phyloP scores from a whole-genome alignment of 2,113 vertebrate genomes.

The Chunga burmeisteri region DNA sequence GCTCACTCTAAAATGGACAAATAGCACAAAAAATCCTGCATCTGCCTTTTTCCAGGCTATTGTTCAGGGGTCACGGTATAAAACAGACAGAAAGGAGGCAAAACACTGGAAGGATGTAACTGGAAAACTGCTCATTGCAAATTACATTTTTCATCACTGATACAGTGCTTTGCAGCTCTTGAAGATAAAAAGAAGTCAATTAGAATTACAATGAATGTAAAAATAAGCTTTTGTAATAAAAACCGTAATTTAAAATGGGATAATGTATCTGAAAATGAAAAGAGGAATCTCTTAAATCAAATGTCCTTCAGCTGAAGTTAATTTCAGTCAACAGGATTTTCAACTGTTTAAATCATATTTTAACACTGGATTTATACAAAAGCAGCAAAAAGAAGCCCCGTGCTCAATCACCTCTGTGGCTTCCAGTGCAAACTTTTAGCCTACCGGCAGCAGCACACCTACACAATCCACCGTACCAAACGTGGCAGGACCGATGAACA shows the following conservation, averaged over 20 bases:
- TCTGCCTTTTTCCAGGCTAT: not conserved
- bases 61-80: not conserved
- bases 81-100: conserved; percentile 11
- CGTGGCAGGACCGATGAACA: not conserved
- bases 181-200: conserved; percentile 60
- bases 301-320: conserved; percentile 65
- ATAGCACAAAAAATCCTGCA: not conserved
- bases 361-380: conserved; percentile 47
- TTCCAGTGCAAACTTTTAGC: not conserved
- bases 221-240: conserved; percentile 70
- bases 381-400: not conserved
- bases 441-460: not conserved
- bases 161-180: conserved; percentile 47
- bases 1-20: conserved; percentile 44
- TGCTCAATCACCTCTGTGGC: conserved; percentile 1
- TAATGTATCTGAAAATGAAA: conserved; percentile 63
- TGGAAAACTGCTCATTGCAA: conserved; percentile 22
- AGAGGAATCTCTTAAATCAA: conserved; percentile 65
- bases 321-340: conserved; percentile 68
- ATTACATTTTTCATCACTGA: conserved; percentile 65
- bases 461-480: not conserved
- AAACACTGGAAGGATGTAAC: conserved; percentile 35
- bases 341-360: conserved; percentile 52
- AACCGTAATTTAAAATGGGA: conserved; percentile 55
- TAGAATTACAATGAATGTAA: conserved; percentile 65